Evolutionary conservation across 2,888 invertebrate species (phyloP), one percentile per base, ranked within the genome.

Genomic region (Carcina quercana): DNA sequence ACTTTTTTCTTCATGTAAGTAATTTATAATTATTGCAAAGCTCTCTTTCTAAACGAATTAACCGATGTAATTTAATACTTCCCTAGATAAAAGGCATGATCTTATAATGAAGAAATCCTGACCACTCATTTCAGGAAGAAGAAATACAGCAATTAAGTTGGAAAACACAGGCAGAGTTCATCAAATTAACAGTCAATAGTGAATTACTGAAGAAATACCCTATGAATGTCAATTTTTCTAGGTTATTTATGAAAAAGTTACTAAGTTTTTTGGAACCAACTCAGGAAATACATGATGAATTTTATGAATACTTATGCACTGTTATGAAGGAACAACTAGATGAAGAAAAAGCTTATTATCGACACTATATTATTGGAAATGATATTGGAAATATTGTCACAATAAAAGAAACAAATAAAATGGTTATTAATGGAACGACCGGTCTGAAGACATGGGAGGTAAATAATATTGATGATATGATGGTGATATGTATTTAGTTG

Each of bases 361-460:
- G 88, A 32, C 92, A 93, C 64, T 92, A 91, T 61, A 32, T 83
- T 22, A 51, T 88, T 32, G 55, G 66, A 17, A 53, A 75, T 35
- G 55, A 70, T 32, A 38, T 59, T 22, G 45, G 35, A 43, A 63
- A 59, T 40, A 59, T 73, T 19, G 66, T 93, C 17, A 89, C 86
- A 8, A 66, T 93, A 30, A 87, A 87, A 45, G 94, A 94, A 68
- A 91, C 89, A 35, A 86, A 83, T 34, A 89, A 86, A 56, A 87
- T 93, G 56, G 91, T 94, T 43, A 86, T 90, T 1, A 86, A 90
- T 63, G 93, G 93, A 15, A 93, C 94, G 12, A 94, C 94, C 10
- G 94, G 94, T 14, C 75, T 94, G 46, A 88, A 88, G 45, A 91
- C 89, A 49, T 94, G 93, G 93, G 90, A 92, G 87, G 91, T 90